phyloP scores from a whole-genome alignment of 2,888 invertebrate genomes.

The Xylocampa areola region DNA sequence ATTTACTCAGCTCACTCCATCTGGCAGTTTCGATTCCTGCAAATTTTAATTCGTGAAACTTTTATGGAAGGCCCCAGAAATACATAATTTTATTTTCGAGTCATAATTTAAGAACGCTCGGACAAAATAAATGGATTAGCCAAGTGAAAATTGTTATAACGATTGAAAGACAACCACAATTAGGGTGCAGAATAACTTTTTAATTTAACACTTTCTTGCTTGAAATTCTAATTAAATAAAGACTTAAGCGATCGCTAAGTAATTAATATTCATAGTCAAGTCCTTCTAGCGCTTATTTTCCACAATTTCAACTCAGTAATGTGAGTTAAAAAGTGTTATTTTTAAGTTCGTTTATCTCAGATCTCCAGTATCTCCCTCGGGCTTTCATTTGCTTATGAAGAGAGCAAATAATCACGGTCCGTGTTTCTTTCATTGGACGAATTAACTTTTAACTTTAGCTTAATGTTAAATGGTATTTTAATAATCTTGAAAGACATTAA shows the following conservation, averaged over 20 bases:
- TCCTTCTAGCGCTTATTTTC: slow-evolving; percentile 39
- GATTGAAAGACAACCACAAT: slow-evolving; percentile 40
- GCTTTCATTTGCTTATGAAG: slow-evolving; percentile 31
- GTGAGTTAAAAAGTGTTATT: slow-evolving; percentile 40
- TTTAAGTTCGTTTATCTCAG: slow-evolving; percentile 41
- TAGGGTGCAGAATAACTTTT: slow-evolving; percentile 43
- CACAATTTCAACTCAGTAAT: slow-evolving; percentile 38
- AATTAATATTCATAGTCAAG: slow-evolving; percentile 54
- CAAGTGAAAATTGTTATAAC: slow-evolving; percentile 33
- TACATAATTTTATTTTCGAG: slow-evolving; percentile 21
- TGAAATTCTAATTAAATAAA: slow-evolving; percentile 51
- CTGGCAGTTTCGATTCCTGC: slow-evolving; percentile 32
- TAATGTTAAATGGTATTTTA: slow-evolving; percentile 34
- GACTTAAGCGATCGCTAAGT: slow-evolving; percentile 47
- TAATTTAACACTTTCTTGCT: slow-evolving; percentile 44
- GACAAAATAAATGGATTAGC: slow-evolving; percentile 25
- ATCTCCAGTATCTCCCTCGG: slow-evolving; percentile 19
- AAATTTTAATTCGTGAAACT: slow-evolving; percentile 36
- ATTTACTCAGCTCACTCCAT: slow-evolving; percentile 37
- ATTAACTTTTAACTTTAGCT: slow-evolving; percentile 31
- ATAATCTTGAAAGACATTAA: slow-evolving; percentile 13
- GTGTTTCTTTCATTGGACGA: slow-evolving; percentile 36
- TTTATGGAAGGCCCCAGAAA: slow-evolving; percentile 16
- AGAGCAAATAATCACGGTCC: slow-evolving; percentile 20
- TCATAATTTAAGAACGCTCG: slow-evolving; percentile 19